Conservation (phyloP, 2,797 vertebrate species). For the Balearica regulorum region DNA sequence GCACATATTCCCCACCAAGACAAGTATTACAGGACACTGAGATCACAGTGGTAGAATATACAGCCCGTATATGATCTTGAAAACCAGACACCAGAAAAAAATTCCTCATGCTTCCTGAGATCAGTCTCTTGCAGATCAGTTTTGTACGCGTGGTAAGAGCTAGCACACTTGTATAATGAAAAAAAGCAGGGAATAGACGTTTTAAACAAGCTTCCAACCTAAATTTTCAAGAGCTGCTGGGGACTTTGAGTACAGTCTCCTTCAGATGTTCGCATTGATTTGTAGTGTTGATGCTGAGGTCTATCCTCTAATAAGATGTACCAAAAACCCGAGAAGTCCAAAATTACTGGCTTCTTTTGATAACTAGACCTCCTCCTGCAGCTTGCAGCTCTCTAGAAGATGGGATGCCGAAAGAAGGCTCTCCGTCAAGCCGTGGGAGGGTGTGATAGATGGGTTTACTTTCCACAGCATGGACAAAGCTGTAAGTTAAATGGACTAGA, state of each 20-base stretch:
- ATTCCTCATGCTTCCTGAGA: not conserved
- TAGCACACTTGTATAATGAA: not conserved
- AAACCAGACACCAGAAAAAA: not conserved
- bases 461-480: not conserved
- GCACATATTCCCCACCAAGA: not conserved
- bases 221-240: not conserved
- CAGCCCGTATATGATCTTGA: not conserved
- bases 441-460: not conserved
- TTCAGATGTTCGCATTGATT: not conserved
- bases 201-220: not conserved
- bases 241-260: not conserved
- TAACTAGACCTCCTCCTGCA: not conserved
- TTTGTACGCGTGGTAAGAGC: not conserved
- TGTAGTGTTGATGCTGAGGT: not conserved
- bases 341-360: not conserved
- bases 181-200: not conserved
- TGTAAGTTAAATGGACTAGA: not conserved
- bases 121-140: not conserved
- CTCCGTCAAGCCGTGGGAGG: not conserved
- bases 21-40: not conserved
- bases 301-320: not conserved
- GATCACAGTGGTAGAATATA: not conserved
- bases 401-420: not conserved
- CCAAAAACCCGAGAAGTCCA: not conserved
- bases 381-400: not conserved